A percentile compares a stretch with the other conserved stretches of the same genome.
These are phyloP conservation scores for Zaprionus bogoriensis DNA, from an alignment of 2,888 invertebrate species.

Conservation along the genomic window DNA sequence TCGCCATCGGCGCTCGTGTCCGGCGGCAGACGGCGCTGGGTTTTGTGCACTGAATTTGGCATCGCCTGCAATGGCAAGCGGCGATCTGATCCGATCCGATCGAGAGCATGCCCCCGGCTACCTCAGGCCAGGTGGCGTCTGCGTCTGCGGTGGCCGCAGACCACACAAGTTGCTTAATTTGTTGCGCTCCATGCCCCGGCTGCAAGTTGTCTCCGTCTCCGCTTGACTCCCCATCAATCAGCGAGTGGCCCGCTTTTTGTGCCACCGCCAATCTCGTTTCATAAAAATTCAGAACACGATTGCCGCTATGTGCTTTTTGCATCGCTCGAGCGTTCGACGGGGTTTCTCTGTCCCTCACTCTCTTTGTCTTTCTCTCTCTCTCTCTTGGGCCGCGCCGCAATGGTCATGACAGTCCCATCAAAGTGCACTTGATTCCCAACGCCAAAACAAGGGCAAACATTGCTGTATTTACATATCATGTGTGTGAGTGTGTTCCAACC, in stretches of 20 bases:
- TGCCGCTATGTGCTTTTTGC: conserved; percentile 54
- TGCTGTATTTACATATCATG: background rate
- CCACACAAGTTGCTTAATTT: conserved; percentile 76
- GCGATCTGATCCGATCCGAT: too few relatives aligned
- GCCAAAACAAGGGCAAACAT: background rate
- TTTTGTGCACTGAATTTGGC: conserved; percentile 67
- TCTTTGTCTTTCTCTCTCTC: background rate
- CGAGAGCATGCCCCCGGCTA: too few relatives aligned
- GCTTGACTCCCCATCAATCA: conserved; percentile 76
- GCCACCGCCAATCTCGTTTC: conserved; percentile 46
- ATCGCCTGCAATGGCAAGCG: conserved; percentile 36
- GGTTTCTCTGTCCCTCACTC: conserved; percentile 15
- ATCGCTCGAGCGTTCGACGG: conserved; percentile 26
- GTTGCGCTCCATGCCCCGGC: conserved; percentile 64
- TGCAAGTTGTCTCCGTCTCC: conserved; percentile 68
- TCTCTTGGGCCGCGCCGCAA: background rate
- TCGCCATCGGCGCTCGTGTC: conserved; percentile 63
- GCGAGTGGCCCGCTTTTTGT: conserved; percentile 50
- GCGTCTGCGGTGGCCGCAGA: conserved; percentile 63
- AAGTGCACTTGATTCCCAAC: background rate
- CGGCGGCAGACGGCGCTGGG: conserved; percentile 40
- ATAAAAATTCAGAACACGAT: conserved; percentile 74
- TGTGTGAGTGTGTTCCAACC: background rate
- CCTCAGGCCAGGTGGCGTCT: conserved; percentile 71
- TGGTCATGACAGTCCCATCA: conserved; percentile 35